Evolutionary conservation across 1,140 invertebrate species (phyloP).

Genomic region (Hycleus phaleratus): DNA sequence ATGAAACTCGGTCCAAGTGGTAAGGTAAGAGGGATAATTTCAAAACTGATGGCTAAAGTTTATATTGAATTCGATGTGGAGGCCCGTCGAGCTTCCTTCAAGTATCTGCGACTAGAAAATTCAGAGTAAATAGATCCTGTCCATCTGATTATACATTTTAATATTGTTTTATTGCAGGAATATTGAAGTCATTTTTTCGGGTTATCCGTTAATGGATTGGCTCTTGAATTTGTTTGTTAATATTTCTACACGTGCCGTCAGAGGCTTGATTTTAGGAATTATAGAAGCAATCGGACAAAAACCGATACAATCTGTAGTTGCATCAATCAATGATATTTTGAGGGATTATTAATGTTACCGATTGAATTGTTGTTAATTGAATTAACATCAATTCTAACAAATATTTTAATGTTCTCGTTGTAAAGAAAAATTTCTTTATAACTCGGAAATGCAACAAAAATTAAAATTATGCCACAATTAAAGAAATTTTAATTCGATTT

Average conservation of each 20-base stretch:
- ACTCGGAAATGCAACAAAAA: too few species aligned
- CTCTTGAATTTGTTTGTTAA: slow-evolving; percentile 40
- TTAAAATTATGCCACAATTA: too few species aligned
- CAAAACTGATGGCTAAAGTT: slow-evolving; percentile 23
- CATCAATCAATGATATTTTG: slow-evolving; percentile 2
- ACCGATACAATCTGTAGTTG: not conserved
- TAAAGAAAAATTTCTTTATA: too few species aligned
- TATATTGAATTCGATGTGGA: slow-evolving; percentile 37
- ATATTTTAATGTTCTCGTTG: too few species aligned
- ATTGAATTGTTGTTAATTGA: too few species aligned
- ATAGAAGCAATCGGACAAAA: slow-evolving; percentile 32
- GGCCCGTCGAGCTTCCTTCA: not conserved
- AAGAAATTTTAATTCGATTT: too few species aligned
- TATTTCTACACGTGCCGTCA: slow-evolving; percentile 40
- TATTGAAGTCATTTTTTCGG: not conserved
- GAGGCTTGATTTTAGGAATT: slow-evolving; percentile 39
- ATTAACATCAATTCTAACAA: too few species aligned
- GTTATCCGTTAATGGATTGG: slow-evolving; percentile 34
- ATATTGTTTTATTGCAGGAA: slow-evolving; percentile 3
- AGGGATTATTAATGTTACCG: too few species aligned
- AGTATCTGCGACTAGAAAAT: slow-evolving; percentile 3
- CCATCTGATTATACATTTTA: not conserved
- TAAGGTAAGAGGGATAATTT: slow-evolving; percentile 39
- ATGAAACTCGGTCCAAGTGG: slow-evolving; percentile 46
- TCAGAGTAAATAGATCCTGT: slow-evolving; percentile 9